phyloP scores from a whole-genome alignment of 1,140 invertebrate genomes.

The Muscidifurax raptorellus region DNA sequence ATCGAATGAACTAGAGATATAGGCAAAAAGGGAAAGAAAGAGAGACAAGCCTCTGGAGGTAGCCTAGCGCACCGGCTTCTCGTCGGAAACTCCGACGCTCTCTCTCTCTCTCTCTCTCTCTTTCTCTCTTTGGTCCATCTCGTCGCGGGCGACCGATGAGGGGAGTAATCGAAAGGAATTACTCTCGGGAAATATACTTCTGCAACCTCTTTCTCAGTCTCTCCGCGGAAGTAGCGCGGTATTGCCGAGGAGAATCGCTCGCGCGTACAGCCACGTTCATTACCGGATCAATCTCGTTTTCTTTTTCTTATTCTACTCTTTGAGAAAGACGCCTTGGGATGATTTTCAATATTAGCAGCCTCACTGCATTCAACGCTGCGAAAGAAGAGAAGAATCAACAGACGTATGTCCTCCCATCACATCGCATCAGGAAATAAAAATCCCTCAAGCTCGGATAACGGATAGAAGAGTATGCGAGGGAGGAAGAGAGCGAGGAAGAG shows the following conservation, averaged over 20 bases:
- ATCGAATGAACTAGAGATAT: too few relatives aligned
- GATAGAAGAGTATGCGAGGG: neutral
- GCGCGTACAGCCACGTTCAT: slow-evolving; percentile 31
- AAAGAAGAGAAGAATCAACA: neutral
- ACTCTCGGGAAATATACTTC: slow-evolving; percentile 60
- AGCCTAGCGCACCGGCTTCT: too few relatives aligned
- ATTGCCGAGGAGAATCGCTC: slow-evolving; percentile 33
- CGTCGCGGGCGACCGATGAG: slow-evolving; percentile 9
- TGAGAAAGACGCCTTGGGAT: neutral
- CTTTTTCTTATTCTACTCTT: slow-evolving; percentile 1
- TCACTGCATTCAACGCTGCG: neutral
- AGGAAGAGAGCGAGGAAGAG: too few relatives aligned
- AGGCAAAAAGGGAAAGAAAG: too few relatives aligned
- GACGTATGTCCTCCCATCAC: neutral
- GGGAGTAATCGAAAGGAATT: slow-evolving; percentile 57
- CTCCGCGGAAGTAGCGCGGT: neutral
- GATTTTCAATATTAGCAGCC: neutral
- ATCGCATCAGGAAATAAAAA: neutral
- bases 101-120: neutral
- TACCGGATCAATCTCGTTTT: slow-evolving; percentile 48
- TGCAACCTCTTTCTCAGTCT: slow-evolving; percentile 1
- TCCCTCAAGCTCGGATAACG: neutral
- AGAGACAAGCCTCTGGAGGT: neutral
- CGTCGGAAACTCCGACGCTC: neutral
- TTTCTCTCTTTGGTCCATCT: neutral